phyloP scores from a whole-genome alignment of 2,888 invertebrate species.

The Noctua pronuba region DNA sequence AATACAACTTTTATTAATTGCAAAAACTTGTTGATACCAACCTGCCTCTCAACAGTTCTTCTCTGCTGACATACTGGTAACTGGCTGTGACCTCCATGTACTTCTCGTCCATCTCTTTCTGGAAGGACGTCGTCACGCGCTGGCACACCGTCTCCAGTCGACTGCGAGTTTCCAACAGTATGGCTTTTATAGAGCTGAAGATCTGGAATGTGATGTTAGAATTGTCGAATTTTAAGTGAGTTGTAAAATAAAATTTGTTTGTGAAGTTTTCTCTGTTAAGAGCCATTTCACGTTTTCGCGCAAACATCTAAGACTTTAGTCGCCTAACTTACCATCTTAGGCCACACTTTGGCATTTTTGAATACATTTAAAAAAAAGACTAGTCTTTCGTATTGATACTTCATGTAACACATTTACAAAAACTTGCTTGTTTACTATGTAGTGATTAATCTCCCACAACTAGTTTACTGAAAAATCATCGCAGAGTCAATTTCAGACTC shows the following conservation, averaged over 20 bases:
- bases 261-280: not conserved
- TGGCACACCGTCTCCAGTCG: slow-evolving; percentile 75
- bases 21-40: slow-evolving; percentile 54
- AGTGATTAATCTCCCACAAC: too few species aligned
- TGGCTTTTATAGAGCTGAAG: slow-evolving; percentile 68
- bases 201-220: slow-evolving; percentile 71
- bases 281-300: too few species aligned
- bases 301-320: too few species aligned
- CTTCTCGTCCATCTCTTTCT: slow-evolving; percentile 84
- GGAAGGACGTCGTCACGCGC: slow-evolving; percentile 81
- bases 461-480: too few species aligned
- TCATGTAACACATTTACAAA: too few species aligned
- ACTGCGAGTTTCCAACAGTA: slow-evolving; percentile 69
- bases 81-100: slow-evolving; percentile 79
- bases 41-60: slow-evolving; percentile 79
- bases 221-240: not conserved
- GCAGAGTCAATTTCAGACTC: too few species aligned
- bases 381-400: too few species aligned
- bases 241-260: not conserved
- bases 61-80: slow-evolving; percentile 66
- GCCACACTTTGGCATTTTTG: too few species aligned
- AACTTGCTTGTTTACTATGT: too few species aligned
- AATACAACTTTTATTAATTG: not conserved
- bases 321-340: too few species aligned
- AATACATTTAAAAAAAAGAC: too few species aligned